Conservation (phyloP, 2,113 vertebrate genomes). For the Macquaria australasica region DNA sequence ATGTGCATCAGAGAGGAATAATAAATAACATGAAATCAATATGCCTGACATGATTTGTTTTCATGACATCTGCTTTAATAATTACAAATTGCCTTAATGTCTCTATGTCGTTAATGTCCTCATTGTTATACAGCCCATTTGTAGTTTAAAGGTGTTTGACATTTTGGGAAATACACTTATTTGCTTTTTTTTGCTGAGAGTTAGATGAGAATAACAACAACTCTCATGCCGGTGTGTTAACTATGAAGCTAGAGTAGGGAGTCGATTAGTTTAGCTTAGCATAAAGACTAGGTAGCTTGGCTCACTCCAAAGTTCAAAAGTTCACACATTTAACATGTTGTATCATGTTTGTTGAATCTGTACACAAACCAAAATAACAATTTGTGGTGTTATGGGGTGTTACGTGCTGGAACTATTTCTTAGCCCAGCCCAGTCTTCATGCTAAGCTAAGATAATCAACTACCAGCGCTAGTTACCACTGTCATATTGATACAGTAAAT, state of each 20-base stretch:
- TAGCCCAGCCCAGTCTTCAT: not conserved
- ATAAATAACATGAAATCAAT: constrained; percentile 4
- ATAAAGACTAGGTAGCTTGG: not conserved
- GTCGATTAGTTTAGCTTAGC: not conserved
- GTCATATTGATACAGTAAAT: not conserved
- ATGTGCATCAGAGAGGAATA: constrained; percentile 8
- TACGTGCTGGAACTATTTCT: too few relatives aligned
- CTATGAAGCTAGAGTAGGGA: not conserved
- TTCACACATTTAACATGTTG: not conserved
- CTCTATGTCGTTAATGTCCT: not conserved
- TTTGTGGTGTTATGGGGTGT: not conserved
- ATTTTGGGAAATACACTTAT: not conserved
- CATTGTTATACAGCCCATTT: not conserved
- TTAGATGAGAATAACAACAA: not conserved
- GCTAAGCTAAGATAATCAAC: not conserved
- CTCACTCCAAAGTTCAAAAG: not conserved
- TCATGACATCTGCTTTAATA: not conserved
- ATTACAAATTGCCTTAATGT: not conserved
- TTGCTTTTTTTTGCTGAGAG: not conserved
- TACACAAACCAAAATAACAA: not conserved
- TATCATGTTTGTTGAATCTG: not conserved
- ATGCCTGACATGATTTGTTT: constrained; percentile 15
- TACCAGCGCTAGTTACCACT: too few relatives aligned
- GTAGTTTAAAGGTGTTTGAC: not conserved
- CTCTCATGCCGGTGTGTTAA: too few relatives aligned